Evolutionary conservation across 2,113 vertebrate species (phyloP), one percentile per base, ranked within the genome.

Genomic region (Jaculus jaculus): DNA sequence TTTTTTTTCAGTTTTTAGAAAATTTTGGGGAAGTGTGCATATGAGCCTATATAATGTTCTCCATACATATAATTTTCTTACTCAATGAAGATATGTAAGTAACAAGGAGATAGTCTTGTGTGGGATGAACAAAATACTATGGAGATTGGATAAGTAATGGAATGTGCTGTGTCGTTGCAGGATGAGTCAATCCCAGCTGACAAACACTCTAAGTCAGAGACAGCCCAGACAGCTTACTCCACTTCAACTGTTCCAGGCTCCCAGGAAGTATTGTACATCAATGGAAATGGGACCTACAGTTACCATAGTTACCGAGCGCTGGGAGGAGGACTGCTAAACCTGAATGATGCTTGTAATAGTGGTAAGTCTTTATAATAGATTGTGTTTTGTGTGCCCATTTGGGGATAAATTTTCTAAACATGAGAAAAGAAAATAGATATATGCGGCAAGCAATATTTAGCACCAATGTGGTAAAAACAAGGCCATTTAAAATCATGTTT

Each of bases 281-380:
- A 99, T 23, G 98, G 98, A 92, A 99, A 99, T 34, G 98, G 98
- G 90, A 98, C 98, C 97, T 99, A 99, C 98, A 98, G 98, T 98
- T 98, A 98, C 98, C 98, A 99, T 97, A 98, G 98, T 95, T 99
- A 98, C 98, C 95, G 98, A 98, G 98, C 98, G 90, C 97, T 99
- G 2, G 98, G 98, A 97, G 98, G 98, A 96, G 98, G 98, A 90
- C 98, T 98, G 97, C 98, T 98, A 96, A 99, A 98, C 97, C 98
- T 98, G 95, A 98, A 96, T 2, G 98, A 99, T 96, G 97, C 98
- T 95, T 98, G 98, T 96, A 98, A 98, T 97, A 98, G 98, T 78
- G 98, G 98, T 99, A 97, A 98, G 98, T 98, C 91, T 90, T 89
- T 81, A 81, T 92, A 92, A 63, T 66, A 84, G 75, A 94, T 60